Conservation (phyloP, 1,140 invertebrate species). For the Pantala flavescens region DNA sequence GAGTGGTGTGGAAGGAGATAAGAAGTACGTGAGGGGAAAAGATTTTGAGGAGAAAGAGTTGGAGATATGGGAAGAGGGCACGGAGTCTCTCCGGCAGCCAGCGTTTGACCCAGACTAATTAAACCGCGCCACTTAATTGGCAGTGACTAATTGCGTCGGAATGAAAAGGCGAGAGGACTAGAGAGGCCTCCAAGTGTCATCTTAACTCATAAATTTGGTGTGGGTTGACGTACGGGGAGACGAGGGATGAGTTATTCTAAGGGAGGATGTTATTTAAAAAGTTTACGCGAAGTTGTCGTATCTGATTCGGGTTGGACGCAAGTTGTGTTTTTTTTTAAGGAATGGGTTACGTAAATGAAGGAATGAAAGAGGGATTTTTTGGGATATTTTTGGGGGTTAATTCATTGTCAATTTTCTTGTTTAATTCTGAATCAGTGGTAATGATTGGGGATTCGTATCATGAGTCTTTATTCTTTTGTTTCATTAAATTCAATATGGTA, state of each 20-base stretch:
- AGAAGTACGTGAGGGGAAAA: neutral
- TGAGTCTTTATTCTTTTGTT: too few relatives aligned
- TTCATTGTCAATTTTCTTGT: too few relatives aligned
- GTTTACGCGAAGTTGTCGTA: too few relatives aligned
- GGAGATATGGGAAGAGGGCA: neutral
- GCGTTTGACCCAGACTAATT: constrained; percentile 8
- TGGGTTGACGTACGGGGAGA: neutral
- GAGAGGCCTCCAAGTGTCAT: neutral
- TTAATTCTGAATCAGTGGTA: too few relatives aligned
- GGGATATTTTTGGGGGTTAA: too few relatives aligned
- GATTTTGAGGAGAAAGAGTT: neutral
- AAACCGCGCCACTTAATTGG: constrained; percentile 1
- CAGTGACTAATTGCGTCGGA: constrained; percentile 3
- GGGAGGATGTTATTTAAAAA: neutral
- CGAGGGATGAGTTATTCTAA: neutral
- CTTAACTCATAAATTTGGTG: neutral
- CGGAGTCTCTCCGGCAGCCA: neutral
- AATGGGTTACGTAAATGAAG: too few relatives aligned
- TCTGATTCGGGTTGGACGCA: too few relatives aligned
- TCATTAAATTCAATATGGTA: too few relatives aligned
- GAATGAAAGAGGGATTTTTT: too few relatives aligned
- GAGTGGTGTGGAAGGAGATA: too few relatives aligned
- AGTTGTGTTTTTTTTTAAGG: too few relatives aligned
- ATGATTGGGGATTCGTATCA: too few relatives aligned
- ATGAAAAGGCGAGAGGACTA: neutral